Evolutionary conservation across 2,113 vertebrate species (phyloP), one percentile per base, ranked within the genome.

Genomic region (Ardeotis arabs): DNA sequence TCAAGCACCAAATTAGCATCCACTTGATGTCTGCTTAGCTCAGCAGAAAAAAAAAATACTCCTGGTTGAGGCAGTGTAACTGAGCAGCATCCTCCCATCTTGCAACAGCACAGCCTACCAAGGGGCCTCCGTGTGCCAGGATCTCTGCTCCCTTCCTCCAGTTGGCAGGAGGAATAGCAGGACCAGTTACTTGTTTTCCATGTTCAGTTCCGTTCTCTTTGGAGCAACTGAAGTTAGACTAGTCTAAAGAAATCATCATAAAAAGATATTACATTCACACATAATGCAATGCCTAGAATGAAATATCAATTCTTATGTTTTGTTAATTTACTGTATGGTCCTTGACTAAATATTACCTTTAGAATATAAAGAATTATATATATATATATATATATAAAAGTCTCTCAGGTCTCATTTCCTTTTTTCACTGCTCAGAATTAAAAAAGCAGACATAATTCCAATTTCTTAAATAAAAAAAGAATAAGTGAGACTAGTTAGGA

Each of bases 261-360:
- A 82, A 81, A 76, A 75, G 20, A 58, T 17, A 97, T 68, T 91
- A 81, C 85, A 78, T 66, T 82, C 84, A 79, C 66, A 91, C 56
- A 62, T 84, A 95, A 84, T 33, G 68, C 86, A 90, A 81, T 92
- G 93, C 87, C 63, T 90, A 73, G 50, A 94, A 97, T 95, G 49
- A 87, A 97, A 96, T 78, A 73, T 39, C 64, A 96, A 12, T 92
- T 89, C 53, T 95, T 76, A 90, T 94, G 73, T 95, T 97, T 89
- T 93, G 45, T 95, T 96, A 90, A 96, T 95, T 96, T 96, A 92
- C 88, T 96, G 56, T 94, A 95, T 67, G 83, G 59, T 62, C 3
- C 33, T 96, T 97, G 87, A 92, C 84, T 95, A 98, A 98, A 82
- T 73, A 89, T 80, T 91, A 95, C 73, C 35, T 25, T 56, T 94